phyloP scores from a whole-genome alignment of 2,113 vertebrate species.

The Mobula hypostoma region DNA sequence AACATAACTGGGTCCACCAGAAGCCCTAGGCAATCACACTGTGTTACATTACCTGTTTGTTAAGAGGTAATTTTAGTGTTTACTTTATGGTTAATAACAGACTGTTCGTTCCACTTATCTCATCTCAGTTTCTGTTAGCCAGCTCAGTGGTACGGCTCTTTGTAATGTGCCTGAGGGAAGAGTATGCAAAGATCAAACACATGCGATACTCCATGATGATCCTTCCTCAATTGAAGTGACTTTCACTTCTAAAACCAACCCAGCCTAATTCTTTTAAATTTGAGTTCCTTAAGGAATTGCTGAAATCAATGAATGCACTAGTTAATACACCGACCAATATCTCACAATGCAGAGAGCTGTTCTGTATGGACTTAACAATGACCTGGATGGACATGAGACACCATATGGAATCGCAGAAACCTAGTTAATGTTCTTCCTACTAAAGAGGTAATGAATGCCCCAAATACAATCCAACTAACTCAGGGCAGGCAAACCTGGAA shows the following conservation, averaged over 20 bases:
- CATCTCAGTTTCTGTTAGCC: background rate
- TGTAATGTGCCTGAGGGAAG: background rate
- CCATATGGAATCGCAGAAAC: background rate
- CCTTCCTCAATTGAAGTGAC: background rate
- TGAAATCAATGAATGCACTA: background rate
- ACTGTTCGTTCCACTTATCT: background rate
- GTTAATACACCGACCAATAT: background rate
- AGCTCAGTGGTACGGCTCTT: background rate
- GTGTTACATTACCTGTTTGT: background rate
- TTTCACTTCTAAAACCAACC: background rate
- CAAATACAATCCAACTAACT: background rate
- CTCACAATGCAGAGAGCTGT: too few species aligned
- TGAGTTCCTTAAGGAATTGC: background rate
- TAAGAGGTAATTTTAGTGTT: conserved; percentile 7
- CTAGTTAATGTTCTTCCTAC: background rate
- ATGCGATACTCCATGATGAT: background rate
- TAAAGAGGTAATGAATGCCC: background rate
- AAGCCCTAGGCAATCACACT: background rate
- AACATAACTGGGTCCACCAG: background rate
- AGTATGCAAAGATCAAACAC: background rate
- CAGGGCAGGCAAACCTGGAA: background rate
- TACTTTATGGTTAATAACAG: conserved; percentile 12
- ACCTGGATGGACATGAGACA: background rate
- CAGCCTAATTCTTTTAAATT: background rate
- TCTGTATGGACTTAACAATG: background rate